Conservation (phyloP, 2,797 vertebrate species). For the Staurois parvus region DNA sequence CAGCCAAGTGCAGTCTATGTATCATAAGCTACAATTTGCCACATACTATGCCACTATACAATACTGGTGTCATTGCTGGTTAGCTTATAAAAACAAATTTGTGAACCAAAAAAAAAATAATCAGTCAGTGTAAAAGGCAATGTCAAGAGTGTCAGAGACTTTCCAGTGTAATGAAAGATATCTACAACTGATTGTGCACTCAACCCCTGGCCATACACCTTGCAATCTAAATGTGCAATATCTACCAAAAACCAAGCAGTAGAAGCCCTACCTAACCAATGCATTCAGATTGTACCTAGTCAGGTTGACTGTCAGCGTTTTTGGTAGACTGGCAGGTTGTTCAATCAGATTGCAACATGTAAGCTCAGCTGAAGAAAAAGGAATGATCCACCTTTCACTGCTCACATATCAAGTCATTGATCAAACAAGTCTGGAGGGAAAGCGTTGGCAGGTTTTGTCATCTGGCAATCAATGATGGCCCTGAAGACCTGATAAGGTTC, state of each 20-base stretch:
- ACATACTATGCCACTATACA: neutral
- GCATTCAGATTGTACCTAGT: too few relatives aligned
- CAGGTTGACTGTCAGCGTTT: too few relatives aligned
- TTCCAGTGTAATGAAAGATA: neutral
- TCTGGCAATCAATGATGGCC: neutral
- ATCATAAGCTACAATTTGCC: too few relatives aligned
- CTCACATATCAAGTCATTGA: too few relatives aligned
- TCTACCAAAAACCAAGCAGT: too few relatives aligned
- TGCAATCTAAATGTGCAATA: neutral
- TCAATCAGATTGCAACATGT: neutral
- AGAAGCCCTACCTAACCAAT: too few relatives aligned
- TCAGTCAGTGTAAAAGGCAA: too few relatives aligned
- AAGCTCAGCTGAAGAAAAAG: too few relatives aligned
- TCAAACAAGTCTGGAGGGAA: too few relatives aligned
- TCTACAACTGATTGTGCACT: neutral
- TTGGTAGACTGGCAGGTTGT: neutral
- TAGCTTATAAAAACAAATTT: too few relatives aligned
- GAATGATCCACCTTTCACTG: neutral
- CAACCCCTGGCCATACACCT: neutral
- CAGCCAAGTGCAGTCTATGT: too few relatives aligned
- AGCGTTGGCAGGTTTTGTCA: neutral
- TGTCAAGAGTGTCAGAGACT: neutral
- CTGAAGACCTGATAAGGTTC: neutral
- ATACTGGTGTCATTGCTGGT: neutral
- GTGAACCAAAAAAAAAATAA: neutral